These are phyloP conservation scores for Ellobium chinense DNA, from an alignment of 2,888 invertebrate species.

Conservation along the genomic window DNA sequence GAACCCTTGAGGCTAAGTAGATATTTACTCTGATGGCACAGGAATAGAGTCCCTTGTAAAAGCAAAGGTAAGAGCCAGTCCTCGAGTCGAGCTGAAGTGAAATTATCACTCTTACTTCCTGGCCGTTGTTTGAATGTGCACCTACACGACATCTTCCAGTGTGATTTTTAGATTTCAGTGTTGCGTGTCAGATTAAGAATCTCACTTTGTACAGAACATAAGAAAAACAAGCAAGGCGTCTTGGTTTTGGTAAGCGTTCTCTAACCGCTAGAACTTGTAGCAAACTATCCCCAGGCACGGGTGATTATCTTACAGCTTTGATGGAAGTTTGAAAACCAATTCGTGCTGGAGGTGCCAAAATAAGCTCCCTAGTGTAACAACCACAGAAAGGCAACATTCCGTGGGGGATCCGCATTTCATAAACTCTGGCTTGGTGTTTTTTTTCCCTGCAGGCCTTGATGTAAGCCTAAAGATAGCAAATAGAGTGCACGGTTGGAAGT, in stretches of 20 bases:
- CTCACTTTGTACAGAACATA: not conserved
- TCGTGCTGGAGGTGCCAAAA: not conserved
- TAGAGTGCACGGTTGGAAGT: too few relatives aligned
- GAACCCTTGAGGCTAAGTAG: too few relatives aligned
- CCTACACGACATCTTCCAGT: too few relatives aligned
- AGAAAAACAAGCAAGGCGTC: not conserved
- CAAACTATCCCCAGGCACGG: not conserved
- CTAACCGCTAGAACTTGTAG: not conserved
- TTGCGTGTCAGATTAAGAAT: not conserved
- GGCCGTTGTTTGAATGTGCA: too few relatives aligned
- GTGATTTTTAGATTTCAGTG: too few relatives aligned
- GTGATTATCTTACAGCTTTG: not conserved
- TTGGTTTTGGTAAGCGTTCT: not conserved
- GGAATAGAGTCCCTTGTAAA: too few relatives aligned
- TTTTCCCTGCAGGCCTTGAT: not conserved
- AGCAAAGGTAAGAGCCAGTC: too few relatives aligned
- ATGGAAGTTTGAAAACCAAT: not conserved
- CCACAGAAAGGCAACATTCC: not conserved
- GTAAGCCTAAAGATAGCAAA: not conserved
- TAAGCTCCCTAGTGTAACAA: not conserved
- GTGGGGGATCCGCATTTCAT: not conserved
- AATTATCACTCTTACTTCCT: too few relatives aligned
- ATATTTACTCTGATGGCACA: too few relatives aligned
- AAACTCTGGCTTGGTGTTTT: not conserved
- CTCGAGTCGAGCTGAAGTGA: too few relatives aligned